Evolutionary conservation across 2,797 vertebrate genomes (phyloP), one percentile per base, ranked within the genome.

Genomic region (Phalloptychus januarius): DNA sequence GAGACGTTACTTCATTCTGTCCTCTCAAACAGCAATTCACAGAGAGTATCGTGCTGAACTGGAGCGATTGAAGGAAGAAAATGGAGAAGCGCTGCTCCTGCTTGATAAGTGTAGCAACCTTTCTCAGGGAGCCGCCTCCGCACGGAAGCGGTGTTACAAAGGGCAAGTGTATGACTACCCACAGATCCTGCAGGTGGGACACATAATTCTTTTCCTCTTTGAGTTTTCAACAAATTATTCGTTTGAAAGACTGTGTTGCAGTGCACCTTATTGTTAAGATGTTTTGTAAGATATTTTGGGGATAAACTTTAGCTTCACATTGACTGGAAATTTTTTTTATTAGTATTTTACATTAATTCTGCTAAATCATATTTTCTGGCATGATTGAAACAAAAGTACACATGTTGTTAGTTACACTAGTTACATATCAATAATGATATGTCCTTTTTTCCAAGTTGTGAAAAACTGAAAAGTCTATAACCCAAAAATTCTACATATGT

Each of bases 41-140:
- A 93, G 97, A 0, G 98, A 99, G 81, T 99, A 98, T 88, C 96
- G 95, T 0, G 91, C 96, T 6, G 98, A 99, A 25, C 75, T 99
- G 72, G 98, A 97, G 80, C 95, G 96, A 58, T 93, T 99, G 79
- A 97, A 98, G 80, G 96, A 97, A 86, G 97, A 97, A 87, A 97
- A 99, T 0, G 96, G 96, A 38, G 97, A 98, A 75, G 96, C 97
- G 0, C 90, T 99, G 77, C 91, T 99, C n/a, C 94, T 99, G 44
- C 89, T 99, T 2, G 97, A 99, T 87, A 98, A 98, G 73, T 99
- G 98, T 71, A 97, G 96, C 80, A 98, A 98, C 83, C 97, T 99
- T 13, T 98, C 98, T 0, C 97, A 98, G 73, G 98, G 96, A 0
- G 85, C 94, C 15, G 94, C 95, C 4, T 94, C 95, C 0, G 85